These are phyloP conservation scores for Dromiciops gliroides DNA, from an alignment of 2,113 vertebrate species.

Conservation along the genomic window DNA sequence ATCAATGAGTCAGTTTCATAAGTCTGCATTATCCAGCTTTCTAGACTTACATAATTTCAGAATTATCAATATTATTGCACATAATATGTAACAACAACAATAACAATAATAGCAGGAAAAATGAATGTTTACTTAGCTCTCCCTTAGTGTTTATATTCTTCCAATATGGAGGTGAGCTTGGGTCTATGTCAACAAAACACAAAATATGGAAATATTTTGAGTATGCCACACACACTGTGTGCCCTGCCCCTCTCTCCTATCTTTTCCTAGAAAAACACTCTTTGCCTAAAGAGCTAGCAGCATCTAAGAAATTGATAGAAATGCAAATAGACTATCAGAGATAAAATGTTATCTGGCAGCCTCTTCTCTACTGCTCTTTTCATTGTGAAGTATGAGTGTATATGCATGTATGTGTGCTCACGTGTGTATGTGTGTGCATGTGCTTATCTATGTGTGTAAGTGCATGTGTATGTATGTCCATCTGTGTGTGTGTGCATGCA, in stretches of 20 bases:
- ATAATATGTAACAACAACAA: background rate
- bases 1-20: background rate
- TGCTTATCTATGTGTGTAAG: background rate
- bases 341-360: background rate
- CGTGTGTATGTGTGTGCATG: background rate
- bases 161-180: background rate
- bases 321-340: background rate
- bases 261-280: background rate
- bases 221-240: background rate
- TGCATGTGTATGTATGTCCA: too few species aligned
- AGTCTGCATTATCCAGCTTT: background rate
- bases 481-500: background rate
- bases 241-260: background rate
- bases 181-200: background rate
- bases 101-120: background rate
- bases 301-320: background rate
- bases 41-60: background rate
- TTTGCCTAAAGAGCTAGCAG: background rate
- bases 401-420: too few species aligned
- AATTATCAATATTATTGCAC: conserved; percentile 21
- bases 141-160: background rate
- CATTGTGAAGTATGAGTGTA: too few species aligned
- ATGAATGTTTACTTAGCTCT: background rate
- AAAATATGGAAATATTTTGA: background rate
- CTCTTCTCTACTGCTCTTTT: background rate